Evolutionary conservation across 2,113 vertebrate genomes (phyloP).

Genomic region (Edolisoma coerulescens): DNA sequence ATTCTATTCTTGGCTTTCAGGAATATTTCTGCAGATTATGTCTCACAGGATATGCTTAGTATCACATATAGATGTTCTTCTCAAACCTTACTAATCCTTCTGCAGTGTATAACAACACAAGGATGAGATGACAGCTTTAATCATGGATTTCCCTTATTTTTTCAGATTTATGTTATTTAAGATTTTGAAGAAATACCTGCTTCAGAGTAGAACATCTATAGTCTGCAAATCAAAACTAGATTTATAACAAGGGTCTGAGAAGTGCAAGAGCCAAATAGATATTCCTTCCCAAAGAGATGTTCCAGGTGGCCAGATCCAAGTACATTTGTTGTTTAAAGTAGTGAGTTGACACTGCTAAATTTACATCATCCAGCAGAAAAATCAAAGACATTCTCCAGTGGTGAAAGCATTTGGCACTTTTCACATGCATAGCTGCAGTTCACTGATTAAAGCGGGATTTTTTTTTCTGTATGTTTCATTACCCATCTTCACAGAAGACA

Average conservation of each 20-base stretch:
- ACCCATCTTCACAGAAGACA: not conserved
- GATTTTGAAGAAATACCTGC: not conserved
- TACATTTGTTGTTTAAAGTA: not conserved
- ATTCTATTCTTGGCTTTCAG: not conserved
- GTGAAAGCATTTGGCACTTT: not conserved
- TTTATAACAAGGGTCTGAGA: not conserved
- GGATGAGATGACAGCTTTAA: not conserved
- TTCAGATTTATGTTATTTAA: not conserved
- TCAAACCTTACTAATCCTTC: not conserved
- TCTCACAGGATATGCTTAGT: not conserved
- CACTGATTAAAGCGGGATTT: not conserved
- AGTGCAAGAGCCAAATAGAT: not conserved
- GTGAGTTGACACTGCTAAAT: not conserved
- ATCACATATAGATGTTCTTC: not conserved
- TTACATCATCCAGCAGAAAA: not conserved
- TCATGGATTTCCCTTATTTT: not conserved
- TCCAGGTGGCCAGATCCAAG: not conserved
- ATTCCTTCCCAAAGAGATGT: not conserved
- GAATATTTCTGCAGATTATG: not conserved
- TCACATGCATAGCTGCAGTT: not conserved
- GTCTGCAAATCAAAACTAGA: not conserved
- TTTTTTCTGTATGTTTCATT: not conserved
- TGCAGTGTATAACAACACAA: not conserved
- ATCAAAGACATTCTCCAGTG: not conserved
- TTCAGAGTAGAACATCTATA: not conserved